Evolutionary conservation across 2,797 vertebrate species (phyloP).

Genomic region (Buphagus erythrorhynchus): DNA sequence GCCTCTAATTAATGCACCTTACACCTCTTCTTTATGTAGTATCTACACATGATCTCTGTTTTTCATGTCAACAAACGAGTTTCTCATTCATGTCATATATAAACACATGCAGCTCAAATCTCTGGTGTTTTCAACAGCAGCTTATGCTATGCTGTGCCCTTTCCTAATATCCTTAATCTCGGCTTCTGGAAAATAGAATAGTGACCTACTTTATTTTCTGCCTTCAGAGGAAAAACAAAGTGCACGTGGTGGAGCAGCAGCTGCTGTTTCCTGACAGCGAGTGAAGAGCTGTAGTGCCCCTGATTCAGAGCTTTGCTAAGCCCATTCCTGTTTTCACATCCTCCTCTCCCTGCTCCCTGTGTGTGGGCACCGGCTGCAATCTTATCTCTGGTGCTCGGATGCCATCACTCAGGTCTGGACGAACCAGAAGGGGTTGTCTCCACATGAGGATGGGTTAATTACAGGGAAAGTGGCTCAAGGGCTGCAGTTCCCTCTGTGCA

Average conservation of each 20-base stretch:
- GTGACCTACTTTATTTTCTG: constrained; percentile 64
- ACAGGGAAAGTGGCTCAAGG: background rate
- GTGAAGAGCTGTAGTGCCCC: background rate
- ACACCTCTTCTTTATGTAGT: background rate
- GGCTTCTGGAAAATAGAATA: constrained; percentile 47
- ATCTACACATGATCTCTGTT: background rate
- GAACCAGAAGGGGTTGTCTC: background rate
- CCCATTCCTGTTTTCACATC: background rate
- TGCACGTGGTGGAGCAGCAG: constrained; percentile 21
- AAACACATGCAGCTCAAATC: background rate
- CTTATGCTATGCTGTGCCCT: background rate
- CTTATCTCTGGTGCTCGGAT: background rate
- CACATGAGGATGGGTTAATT: background rate
- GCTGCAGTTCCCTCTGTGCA: background rate
- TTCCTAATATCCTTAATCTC: constrained; percentile 58
- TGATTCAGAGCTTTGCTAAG: background rate
- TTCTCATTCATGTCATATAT: background rate
- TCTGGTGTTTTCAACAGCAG: constrained; percentile 33
- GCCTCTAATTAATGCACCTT: background rate
- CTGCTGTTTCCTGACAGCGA: background rate
- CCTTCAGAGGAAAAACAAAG: constrained; percentile 20
- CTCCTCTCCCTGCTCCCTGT: fast-evolving
- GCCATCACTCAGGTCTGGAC: background rate
- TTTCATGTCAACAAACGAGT: background rate
- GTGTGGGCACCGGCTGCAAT: background rate